A percentile compares a stretch with the other conserved stretches of the same genome.
These are phyloP conservation scores for Chromoteleia sp. DNA, from an alignment of 2,888 invertebrate species.

Conservation along the genomic window DNA sequence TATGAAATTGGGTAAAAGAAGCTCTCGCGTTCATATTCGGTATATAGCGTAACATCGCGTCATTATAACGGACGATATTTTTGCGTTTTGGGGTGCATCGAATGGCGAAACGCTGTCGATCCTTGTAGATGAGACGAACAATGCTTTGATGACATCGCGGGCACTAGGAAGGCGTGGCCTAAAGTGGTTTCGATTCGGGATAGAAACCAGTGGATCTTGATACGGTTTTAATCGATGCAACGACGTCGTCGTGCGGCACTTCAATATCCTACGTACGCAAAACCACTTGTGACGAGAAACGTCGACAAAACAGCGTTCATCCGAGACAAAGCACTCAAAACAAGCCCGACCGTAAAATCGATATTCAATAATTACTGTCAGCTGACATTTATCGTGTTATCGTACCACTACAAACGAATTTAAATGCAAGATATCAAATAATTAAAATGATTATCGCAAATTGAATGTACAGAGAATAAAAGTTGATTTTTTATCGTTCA, in stretches of 20 bases:
- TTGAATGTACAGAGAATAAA: no score
- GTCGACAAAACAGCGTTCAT: conserved; percentile 62
- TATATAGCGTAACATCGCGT: background rate
- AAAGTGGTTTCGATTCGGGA: conserved; percentile 64
- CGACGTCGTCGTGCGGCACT: conserved; percentile 56
- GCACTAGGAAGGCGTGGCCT: conserved; percentile 64
- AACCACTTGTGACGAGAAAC: conserved; percentile 68
- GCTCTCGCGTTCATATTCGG: background rate
- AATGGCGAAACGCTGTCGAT: conserved; percentile 50
- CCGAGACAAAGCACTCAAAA: conserved; percentile 64
- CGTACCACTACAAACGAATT: background rate
- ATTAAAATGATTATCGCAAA: no score
- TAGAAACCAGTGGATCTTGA: conserved; percentile 65
- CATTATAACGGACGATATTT: conserved; percentile 8
- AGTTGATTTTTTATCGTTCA: no score
- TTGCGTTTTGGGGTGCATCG: conserved; percentile 22
- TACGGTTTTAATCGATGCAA: conserved; percentile 67
- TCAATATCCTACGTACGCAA: conserved; percentile 66
- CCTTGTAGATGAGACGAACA: conserved; percentile 55
- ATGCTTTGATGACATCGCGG: conserved; percentile 60
- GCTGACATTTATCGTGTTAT: conserved; percentile 45
- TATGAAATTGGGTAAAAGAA: background rate
- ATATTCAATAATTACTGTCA: conserved; percentile 63
- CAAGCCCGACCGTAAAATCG: conserved; percentile 51
- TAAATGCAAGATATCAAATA: no score